phyloP scores from a whole-genome alignment of 2,888 invertebrate species.

The Dryobota labecula region DNA sequence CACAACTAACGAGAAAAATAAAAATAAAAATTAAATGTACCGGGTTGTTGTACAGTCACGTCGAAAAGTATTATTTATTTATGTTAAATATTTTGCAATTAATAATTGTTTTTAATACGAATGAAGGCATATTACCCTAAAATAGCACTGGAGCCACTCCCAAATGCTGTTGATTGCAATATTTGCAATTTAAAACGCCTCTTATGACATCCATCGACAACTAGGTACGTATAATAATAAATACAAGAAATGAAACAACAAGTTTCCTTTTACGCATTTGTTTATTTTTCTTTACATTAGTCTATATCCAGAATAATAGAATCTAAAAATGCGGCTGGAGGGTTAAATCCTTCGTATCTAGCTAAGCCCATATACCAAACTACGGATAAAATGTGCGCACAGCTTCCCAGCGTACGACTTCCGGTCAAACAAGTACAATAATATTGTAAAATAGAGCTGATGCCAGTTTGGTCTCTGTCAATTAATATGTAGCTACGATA shows the following conservation, averaged over 20 bases:
- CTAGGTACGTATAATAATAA: conserved; percentile 17
- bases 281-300: conserved; percentile 11
- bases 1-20: too few relatives aligned
- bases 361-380: conserved; percentile 30
- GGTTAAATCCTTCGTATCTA: conserved; percentile 34
- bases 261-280: conserved; percentile 9
- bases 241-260: conserved; percentile 17
- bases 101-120: too few relatives aligned
- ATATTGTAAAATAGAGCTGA: conserved; percentile 32
- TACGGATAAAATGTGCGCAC: conserved; percentile 27
- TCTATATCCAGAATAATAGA: conserved; percentile 29
- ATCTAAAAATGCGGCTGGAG: conserved; percentile 32
- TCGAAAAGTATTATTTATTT: too few relatives aligned
- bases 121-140: too few relatives aligned
- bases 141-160: conserved; percentile 10
- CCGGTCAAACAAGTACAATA: conserved; percentile 40
- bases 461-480: conserved; percentile 27
- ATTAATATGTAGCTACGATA: conserved; percentile 34
- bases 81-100: too few relatives aligned
- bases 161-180: conserved; percentile 18
- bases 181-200: conserved; percentile 28
- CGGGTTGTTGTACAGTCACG: too few relatives aligned
- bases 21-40: too few relatives aligned
- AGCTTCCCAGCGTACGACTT: conserved; percentile 39
- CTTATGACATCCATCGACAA: conserved; percentile 28